A percentile compares a stretch with the other conserved stretches of the same genome.
Conservation (phyloP, 2,888 invertebrate species). For the Sympetrum striolatum region DNA sequence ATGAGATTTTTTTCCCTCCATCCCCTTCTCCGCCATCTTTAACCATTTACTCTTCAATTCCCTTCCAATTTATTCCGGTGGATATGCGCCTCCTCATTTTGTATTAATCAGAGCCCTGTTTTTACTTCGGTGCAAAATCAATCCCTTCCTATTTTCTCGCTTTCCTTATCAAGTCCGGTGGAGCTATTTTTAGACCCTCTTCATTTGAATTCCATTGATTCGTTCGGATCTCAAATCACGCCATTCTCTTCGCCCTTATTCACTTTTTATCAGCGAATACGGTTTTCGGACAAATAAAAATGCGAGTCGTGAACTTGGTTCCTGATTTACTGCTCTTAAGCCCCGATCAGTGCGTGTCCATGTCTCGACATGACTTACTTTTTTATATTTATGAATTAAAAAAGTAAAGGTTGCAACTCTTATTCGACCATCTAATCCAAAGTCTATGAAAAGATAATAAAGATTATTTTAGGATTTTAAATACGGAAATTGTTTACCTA, state of each 20-base stretch:
- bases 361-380: neutral
- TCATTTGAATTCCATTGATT: neutral
- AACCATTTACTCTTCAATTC: too few relatives aligned
- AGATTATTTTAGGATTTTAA: too few relatives aligned
- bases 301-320: neutral
- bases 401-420: too few relatives aligned
- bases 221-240: neutral
- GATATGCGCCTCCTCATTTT: neutral
- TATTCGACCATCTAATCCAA: too few relatives aligned
- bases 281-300: neutral
- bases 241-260: neutral
- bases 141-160: neutral
- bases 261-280: neutral
- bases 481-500: too few relatives aligned
- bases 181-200: neutral
- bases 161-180: neutral
- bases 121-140: neutral
- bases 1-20: too few relatives aligned
- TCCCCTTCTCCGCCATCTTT: too few relatives aligned
- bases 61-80: neutral
- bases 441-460: too few relatives aligned
- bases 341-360: neutral
- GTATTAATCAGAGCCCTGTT: neutral
- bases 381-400: too few relatives aligned
- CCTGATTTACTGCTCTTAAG: neutral